Evolutionary conservation across 2,113 vertebrate genomes (phyloP), one percentile per base, ranked within the genome.

Genomic region (Gopherus evgoodei): DNA sequence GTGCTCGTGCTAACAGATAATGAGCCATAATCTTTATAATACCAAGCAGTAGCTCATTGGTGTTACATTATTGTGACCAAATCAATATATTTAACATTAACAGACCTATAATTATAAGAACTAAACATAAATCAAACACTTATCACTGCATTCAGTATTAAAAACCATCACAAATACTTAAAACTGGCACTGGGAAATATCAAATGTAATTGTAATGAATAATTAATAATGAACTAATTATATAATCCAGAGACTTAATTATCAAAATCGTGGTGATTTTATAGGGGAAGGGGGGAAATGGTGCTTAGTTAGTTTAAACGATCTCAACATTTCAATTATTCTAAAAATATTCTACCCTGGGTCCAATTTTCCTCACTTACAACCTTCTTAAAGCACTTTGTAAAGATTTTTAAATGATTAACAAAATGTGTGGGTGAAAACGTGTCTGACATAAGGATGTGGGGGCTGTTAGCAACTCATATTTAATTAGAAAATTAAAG

Each of bases 401-500:
- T 52, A 84, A 95, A 54, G 56, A 80, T 59, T 84, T 88, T 14
- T 27, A 96, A 95, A 72, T 90, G 24, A 78, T 90, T 93, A 91
- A 14, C 11, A 8, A 96, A 94, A 5, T 76, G 8, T 79, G 8
- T 49, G 65, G 81, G 47, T 57, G 88, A 90, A 93, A 96, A 90
- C 0, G 1, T 84, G 56, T 38, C 59, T 89, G 53, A 94, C 57
- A 35, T 80, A 80, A 83, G 52, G 72, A 69, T 56, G 16, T 57
- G 83, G 78, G 3, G 11, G 7, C 21, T 78, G 42, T 69, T 93
- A 94, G 14, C 1, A 89, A 25, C 16, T 11, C 19, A 13, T 57
- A 84, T 88, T 90, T 91, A 89, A 93, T 95, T 91, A 95, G 62
- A 85, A 91, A 91, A 96, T 96, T 86, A 94, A 88, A 0, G 2